Evolutionary conservation across 1,140 invertebrate genomes (phyloP), one percentile per base, ranked within the genome.

Genomic region (Pentalonia nigronervosa): DNA sequence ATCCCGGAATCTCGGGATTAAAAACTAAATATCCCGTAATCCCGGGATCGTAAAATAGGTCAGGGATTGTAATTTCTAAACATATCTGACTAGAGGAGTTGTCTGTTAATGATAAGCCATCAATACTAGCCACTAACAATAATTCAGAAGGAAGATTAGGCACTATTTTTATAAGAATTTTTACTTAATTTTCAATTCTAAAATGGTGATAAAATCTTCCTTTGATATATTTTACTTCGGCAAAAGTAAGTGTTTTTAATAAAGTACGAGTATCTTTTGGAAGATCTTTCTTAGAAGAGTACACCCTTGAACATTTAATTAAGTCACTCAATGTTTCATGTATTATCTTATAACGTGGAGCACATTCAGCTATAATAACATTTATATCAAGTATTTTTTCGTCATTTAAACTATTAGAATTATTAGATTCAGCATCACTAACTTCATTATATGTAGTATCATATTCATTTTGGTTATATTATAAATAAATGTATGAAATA

Each of bases 211-310:
- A 87, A 87, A 87, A 48, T 25, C 86, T 25, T 9, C 47, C 86
- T 47, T n/a, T 87, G 23, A 87, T 87, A 87, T 45, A 14, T 48
- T 87, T 87, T 30, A 87, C 45, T 47, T 30, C 41, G 11, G 86
- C 0, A 34, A 45, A 47, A 30, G 9, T 48, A 47, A 45, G 45
- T 47, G 86, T 87, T 87, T 87, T 87, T 17, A 87, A 87, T 6
- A 87, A 47, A n/a, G 86, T 87, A 25, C 86, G 41, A 47, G 86
- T 25, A 87, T 87, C 47, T 87, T 47, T 87, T 87, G 86, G 86
- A 47, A 87, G 86, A 87, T 48, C 41, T 47, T 30, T 47, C 41
- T n/a, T 47, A 25, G 23, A 8, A 87, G 45, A 45, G 0, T 47
- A 87, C 23, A 45, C 25, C 47, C 47, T 87, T 48, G 48, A 87